Conservation (phyloP, 2,113 vertebrate genomes). For the Balaenoptera acutorostrata region DNA sequence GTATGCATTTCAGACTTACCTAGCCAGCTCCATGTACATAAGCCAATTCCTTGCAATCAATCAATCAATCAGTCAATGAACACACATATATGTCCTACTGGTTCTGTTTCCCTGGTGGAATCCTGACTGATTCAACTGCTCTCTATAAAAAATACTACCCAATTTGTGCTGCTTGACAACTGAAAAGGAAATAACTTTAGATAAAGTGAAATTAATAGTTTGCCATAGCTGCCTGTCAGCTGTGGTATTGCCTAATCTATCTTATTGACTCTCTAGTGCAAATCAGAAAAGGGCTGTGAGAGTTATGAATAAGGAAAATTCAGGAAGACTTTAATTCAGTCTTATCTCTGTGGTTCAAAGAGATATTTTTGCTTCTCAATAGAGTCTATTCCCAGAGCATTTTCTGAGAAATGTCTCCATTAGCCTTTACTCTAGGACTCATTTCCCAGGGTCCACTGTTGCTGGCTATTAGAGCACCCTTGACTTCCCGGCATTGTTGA, state of each 20-base stretch:
- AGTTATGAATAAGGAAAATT: conserved; percentile 28
- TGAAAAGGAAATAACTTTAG: neutral
- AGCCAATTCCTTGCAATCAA: neutral
- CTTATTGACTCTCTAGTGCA: neutral
- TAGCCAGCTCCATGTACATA: neutral
- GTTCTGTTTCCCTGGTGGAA: neutral
- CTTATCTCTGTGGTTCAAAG: neutral
- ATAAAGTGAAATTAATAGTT: conserved; percentile 27
- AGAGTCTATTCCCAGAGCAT: neutral
- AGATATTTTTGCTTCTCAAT: neutral
- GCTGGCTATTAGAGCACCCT: neutral
- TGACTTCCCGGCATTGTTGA: neutral
- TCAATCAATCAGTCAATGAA: neutral
- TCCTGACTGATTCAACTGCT: neutral
- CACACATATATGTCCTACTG: neutral
- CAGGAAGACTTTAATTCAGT: neutral
- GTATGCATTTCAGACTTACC: neutral
- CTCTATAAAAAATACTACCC: neutral
- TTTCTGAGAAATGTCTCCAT: neutral
- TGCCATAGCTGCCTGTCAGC: neutral
- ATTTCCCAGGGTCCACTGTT: neutral
- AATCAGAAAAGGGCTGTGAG: neutral
- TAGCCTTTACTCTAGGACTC: neutral
- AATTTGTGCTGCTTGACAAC: neutral
- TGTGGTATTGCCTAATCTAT: neutral